Evolutionary conservation across 2,797 vertebrate genomes (phyloP), one percentile per base, ranked within the genome.

Genomic region (Danio choprae): DNA sequence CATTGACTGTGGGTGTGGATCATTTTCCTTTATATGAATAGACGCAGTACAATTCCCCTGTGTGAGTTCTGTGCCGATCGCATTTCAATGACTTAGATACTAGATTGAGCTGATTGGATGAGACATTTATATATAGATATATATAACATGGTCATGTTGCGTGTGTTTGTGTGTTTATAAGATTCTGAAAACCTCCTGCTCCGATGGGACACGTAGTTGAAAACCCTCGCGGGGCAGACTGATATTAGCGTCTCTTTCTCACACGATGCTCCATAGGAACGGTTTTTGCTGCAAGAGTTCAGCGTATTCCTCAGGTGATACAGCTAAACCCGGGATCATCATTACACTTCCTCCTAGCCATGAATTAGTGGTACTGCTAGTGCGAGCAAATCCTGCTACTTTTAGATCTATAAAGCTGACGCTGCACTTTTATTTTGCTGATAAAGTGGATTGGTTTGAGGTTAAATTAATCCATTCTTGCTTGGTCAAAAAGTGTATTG

Each of bases 221-320:
- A 64, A 29, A 72, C 7, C 60, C 77, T 65, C 59, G 12, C 3
- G 69, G 77, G 69, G 22, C 41, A 48, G 59, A 43, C 6, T 64
- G 50, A 80, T 44, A 46, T 65, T 73, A 73, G 59, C 50, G 6
- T 80, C 40, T 38, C 69, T 65, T 65, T 73, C 69, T 55, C 77
- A 73, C 69, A 73, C 50, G 15, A 71, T 11, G 6, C 36, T 62
- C 67, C 58, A 71, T 79, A 43, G 77, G 43, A 79, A 79, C 77
- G 6, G 18, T 40, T 12, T 41, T 29, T 29, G 22, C 75, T 51
- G 36, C 41, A 20, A 64, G 46, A 64, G 68, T 46, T 71, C 48
- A 73, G 36, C 44, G 50, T 80, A 80, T 73, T 80, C 77, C 69
- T 73, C 48, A 64, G 77, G 59, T 56, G 58, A 79, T 64, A 46